Percentiles rank a stretch among this genome's conserved stretches.
phyloP scores from a whole-genome alignment of 1,140 invertebrate species.

The Achatina immaculata region DNA sequence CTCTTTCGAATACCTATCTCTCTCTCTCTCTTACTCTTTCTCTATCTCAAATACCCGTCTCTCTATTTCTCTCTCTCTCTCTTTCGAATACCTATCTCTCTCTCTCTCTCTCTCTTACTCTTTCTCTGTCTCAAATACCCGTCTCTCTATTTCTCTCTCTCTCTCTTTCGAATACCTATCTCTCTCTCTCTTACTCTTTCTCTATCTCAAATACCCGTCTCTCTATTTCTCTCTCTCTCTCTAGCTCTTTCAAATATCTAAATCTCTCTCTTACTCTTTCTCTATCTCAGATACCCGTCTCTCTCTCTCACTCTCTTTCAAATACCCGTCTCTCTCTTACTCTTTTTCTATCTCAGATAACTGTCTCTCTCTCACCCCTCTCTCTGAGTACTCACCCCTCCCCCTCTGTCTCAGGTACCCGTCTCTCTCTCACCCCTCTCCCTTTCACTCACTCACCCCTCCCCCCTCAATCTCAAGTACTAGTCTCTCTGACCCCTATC shows the following conservation, averaged over 20 bases:
- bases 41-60: no score
- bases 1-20: no score
- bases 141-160: no score
- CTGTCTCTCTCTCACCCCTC: background rate
- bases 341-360: background rate
- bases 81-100: background rate
- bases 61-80: no score
- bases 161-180: no score
- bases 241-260: no score
- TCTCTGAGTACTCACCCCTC: background rate
- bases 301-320: background rate
- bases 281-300: background rate
- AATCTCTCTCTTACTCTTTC: no score
- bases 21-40: no score
- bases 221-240: no score
- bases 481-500: no score
- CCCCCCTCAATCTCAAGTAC: background rate
- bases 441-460: background rate
- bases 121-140: background rate
- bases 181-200: no score
- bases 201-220: no score
- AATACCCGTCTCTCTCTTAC: background rate
- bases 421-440: background rate
- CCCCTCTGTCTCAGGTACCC: background rate
- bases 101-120: background rate